phyloP scores from a whole-genome alignment of 2,113 vertebrate genomes.

The Alethe diademata region DNA sequence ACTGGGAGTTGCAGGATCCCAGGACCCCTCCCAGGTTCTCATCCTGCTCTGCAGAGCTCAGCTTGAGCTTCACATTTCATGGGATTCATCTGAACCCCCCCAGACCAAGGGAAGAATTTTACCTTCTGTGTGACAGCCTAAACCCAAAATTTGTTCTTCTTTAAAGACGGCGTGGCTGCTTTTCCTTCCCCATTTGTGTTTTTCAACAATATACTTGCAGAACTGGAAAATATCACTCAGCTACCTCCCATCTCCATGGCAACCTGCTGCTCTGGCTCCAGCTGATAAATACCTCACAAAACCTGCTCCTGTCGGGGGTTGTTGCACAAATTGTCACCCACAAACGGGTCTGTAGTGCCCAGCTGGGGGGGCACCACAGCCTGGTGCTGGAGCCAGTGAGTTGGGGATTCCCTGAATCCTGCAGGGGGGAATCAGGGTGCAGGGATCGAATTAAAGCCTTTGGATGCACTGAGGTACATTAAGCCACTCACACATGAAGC shows the following conservation, averaged over 20 bases:
- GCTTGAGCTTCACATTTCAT: fast-evolving
- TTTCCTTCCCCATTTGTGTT: not conserved
- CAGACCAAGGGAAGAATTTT: not conserved
- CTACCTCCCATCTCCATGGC: conserved; percentile 70
- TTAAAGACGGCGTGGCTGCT: not conserved
- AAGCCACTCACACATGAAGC: too few relatives aligned
- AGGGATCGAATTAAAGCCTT: too few relatives aligned
- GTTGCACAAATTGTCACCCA: too few relatives aligned
- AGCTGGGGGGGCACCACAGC: too few relatives aligned
- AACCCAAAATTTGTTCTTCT: not conserved
- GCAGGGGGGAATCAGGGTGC: too few relatives aligned
- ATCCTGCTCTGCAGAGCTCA: not conserved
- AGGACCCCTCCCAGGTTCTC: not conserved
- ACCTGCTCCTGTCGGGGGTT: not conserved
- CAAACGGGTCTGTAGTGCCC: too few relatives aligned
- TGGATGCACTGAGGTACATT: too few relatives aligned
- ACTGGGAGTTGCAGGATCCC: not conserved
- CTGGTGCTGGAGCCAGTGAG: too few relatives aligned
- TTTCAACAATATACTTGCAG: conserved; percentile 47
- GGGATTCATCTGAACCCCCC: not conserved
- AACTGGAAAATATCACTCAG: conserved; percentile 26
- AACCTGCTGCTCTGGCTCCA: conserved; percentile 56
- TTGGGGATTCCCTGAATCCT: too few relatives aligned
- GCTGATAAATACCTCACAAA: conserved; percentile 38
- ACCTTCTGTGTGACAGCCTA: not conserved